A percentile compares a stretch with the other conserved stretches of the same genome.
Conservation (phyloP, 2,888 invertebrate species). For the Cryptophagus acutangulus region DNA sequence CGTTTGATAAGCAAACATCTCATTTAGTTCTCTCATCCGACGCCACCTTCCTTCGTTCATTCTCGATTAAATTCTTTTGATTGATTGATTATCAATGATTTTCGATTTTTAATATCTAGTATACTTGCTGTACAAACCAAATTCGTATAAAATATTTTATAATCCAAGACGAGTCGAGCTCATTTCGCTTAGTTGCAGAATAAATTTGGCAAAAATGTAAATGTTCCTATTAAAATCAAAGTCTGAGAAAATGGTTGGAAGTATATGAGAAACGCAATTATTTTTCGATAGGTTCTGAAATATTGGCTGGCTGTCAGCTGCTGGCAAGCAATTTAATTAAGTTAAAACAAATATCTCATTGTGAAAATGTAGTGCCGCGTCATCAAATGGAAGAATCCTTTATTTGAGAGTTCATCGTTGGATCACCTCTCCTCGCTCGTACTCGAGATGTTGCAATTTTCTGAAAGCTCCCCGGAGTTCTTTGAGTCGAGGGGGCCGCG, state of each 20-base stretch:
- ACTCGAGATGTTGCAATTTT: slow-evolving; percentile 49
- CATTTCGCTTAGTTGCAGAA: too few relatives aligned
- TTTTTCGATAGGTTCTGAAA: slow-evolving; percentile 6
- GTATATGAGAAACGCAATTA: slow-evolving; percentile 3
- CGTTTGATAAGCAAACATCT: slow-evolving; percentile 46
- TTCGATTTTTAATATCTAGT: slow-evolving; percentile 8
- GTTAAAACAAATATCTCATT: slow-evolving; percentile 41
- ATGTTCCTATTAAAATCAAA: too few relatives aligned
- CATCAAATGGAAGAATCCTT: slow-evolving; percentile 40
- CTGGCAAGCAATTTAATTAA: slow-evolving; percentile 40
- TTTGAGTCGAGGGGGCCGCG: slow-evolving; percentile 40
- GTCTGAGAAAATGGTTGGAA: too few relatives aligned
- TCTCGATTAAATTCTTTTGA: slow-evolving; percentile 16
- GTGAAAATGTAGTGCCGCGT: slow-evolving; percentile 39
- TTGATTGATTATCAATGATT: slow-evolving; percentile 28
- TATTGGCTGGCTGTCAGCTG: slow-evolving; percentile 12
- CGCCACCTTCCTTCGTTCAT: slow-evolving; percentile 13
- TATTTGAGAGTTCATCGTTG: slow-evolving; percentile 41
- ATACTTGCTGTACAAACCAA: too few relatives aligned
- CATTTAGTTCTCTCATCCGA: slow-evolving; percentile 35
- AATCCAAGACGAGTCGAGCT: too few relatives aligned
- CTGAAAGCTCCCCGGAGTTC: slow-evolving; percentile 49
- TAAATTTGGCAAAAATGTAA: too few relatives aligned
- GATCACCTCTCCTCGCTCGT: slow-evolving; percentile 34
- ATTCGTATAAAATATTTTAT: too few relatives aligned